Evolutionary conservation across 2,888 invertebrate species (phyloP), one percentile per base, ranked within the genome.

Genomic region (Ectemnius lituratus): DNA sequence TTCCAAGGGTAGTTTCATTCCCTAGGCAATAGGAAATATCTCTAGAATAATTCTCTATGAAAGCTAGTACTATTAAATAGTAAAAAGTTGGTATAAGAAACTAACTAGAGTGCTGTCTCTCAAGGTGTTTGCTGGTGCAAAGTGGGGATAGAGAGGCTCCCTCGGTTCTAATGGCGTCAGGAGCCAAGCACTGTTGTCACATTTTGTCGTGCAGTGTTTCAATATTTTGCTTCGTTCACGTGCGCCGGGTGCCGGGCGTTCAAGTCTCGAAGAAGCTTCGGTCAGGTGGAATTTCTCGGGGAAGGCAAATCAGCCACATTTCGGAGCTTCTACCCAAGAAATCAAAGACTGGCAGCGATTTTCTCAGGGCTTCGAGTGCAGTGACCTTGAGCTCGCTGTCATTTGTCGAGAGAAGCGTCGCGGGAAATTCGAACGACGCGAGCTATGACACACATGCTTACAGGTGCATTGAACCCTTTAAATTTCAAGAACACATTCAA

Each of bases 151-250:
- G 75, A 68, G 77, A 82, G 80, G 84, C 70, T 61, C 81, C 85
- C 86, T 89, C 88, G 88, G 88, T 85, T 88, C 77, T 87, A 89
- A 90, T 90, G 90, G 90, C 90, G 90, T 90, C 87, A 78, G 71
- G 80, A 81, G 75, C 76, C 80, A 86, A 87, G 89, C 90, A 91
- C 88, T 91, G 90, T 91, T 91, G 90, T 91, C 90, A 91, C 88
- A 87, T 90, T 90, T 90, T 90, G 84, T 81, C 82, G 79, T 89
- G 90, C 90, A 90, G 90, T 90, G 90, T 91, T 91, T 90, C 90
- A 90, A 88, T 89, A 89, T 87, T 88, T 88, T 84, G 85, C 85
- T 88, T 90, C 89, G 90, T 90, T 90, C 89, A 89, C 87, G 85
- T 88, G 78, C 78, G 69, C 69, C 73, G 66, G 75, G 71, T 85